These are phyloP conservation scores for Pogonomyrmex californicus DNA, from an alignment of 1,140 invertebrate genomes.

Conservation along the genomic window DNA sequence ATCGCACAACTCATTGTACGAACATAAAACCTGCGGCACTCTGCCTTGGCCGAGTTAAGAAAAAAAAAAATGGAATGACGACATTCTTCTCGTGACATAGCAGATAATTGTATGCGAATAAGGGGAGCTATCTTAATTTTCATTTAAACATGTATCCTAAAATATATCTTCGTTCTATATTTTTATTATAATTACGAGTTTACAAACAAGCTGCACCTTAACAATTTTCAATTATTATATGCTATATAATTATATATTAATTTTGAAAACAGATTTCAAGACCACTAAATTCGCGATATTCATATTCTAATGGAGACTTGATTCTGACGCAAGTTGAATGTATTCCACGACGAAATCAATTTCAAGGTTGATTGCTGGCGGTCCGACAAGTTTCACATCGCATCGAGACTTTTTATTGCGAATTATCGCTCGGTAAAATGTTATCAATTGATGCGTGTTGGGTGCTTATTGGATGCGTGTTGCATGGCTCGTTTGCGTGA, in stretches of 20 bases:
- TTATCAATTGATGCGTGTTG: slow-evolving; percentile 22
- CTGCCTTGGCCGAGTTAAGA: slow-evolving; percentile 76
- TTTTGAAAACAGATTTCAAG: no score
- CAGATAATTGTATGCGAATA: background rate
- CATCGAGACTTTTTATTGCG: background rate
- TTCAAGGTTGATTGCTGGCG: no score
- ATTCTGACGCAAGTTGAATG: no score
- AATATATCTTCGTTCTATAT: background rate
- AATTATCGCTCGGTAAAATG: slow-evolving; percentile 2
- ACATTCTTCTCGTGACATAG: background rate
- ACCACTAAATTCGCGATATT: no score
- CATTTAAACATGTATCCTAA: background rate
- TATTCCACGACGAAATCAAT: no score
- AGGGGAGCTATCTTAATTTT: background rate
- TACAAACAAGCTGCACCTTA: background rate
- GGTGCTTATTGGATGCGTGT: background rate
- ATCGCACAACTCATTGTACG: slow-evolving; percentile 58
- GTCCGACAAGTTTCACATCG: background rate
- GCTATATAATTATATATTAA: background rate
- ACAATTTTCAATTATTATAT: background rate
- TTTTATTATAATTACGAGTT: background rate
- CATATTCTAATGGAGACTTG: no score
- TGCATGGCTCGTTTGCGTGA: slow-evolving; percentile 42
- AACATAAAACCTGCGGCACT: slow-evolving; percentile 33
- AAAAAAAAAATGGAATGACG: slow-evolving; percentile 59